Evolutionary conservation across 53 echinoderm and acorn worm genomes (phyloP).

Genomic region (Zoroaster sp.): DNA sequence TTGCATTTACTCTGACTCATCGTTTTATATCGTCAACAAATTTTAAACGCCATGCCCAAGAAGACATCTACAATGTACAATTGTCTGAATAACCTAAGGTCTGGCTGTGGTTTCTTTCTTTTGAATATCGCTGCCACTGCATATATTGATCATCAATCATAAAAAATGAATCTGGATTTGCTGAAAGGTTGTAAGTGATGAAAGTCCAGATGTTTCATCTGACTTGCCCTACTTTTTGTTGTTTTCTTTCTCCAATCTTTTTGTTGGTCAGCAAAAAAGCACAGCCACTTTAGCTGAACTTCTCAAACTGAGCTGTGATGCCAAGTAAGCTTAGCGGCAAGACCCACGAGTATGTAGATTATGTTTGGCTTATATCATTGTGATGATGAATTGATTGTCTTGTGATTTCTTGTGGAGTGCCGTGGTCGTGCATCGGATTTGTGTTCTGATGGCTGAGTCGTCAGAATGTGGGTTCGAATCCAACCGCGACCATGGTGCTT

Average conservation of each 20-base stretch:
- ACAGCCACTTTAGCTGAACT: too few relatives aligned
- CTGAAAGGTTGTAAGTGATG: conserved; percentile 13
- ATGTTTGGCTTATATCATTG: too few relatives aligned
- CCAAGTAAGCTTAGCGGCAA: too few relatives aligned
- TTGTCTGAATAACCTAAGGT: neutral
- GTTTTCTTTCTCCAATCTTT: neutral
- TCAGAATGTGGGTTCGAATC: too few relatives aligned
- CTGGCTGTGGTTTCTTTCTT: neutral
- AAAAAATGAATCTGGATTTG: conserved; percentile 8
- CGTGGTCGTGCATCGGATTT: too few relatives aligned
- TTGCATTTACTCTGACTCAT: conserved; percentile 21
- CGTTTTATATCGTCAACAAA: conserved; percentile 5
- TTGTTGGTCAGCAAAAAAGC: neutral
- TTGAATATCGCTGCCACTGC: neutral
- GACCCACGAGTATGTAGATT: too few relatives aligned
- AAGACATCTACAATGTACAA: neutral
- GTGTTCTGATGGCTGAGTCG: too few relatives aligned
- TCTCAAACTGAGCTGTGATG: too few relatives aligned
- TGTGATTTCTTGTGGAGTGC: too few relatives aligned
- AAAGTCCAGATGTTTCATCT: conserved; percentile 14
- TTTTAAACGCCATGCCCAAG: neutral
- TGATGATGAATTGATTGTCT: too few relatives aligned
- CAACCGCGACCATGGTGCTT: too few relatives aligned
- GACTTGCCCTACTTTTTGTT: neutral
- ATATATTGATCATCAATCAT: conserved; percentile 35